Conservation (phyloP, 1,140 invertebrate genomes). For the Dolichoris vasculosae region DNA sequence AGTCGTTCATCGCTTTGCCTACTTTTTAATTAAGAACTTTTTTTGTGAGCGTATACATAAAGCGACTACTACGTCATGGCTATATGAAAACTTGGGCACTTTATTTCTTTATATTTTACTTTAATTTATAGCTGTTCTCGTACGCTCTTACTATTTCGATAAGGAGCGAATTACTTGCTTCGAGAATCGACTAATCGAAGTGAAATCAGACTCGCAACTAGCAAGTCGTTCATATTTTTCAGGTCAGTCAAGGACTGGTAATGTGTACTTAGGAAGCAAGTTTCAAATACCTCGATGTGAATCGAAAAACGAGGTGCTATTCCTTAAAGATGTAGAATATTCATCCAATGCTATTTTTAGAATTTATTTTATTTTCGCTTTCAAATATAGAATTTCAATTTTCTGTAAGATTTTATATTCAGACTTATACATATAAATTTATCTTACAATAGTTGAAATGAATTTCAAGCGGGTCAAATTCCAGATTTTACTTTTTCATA, state of each 20-base stretch:
- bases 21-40: constrained; percentile 44
- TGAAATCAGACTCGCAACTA: background rate
- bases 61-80: background rate
- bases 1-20: constrained; percentile 30
- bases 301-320: background rate
- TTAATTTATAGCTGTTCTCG: constrained; percentile 12
- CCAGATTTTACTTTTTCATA: no score
- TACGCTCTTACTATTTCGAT: background rate
- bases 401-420: no score
- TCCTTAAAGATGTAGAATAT: background rate
- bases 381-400: background rate
- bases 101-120: constrained; percentile 20
- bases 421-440: no score
- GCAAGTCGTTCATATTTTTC: background rate
- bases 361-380: background rate
- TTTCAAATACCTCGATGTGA: background rate
- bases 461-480: no score
- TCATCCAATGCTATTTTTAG: background rate
- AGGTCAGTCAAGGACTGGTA: background rate
- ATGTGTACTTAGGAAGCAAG: background rate
- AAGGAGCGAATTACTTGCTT: constrained; percentile 10
- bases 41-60: constrained; percentile 11
- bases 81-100: background rate
- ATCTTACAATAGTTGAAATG: no score
- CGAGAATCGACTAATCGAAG: background rate